phyloP scores from a whole-genome alignment of 2,888 invertebrate genomes.

The Meloe dianella region DNA sequence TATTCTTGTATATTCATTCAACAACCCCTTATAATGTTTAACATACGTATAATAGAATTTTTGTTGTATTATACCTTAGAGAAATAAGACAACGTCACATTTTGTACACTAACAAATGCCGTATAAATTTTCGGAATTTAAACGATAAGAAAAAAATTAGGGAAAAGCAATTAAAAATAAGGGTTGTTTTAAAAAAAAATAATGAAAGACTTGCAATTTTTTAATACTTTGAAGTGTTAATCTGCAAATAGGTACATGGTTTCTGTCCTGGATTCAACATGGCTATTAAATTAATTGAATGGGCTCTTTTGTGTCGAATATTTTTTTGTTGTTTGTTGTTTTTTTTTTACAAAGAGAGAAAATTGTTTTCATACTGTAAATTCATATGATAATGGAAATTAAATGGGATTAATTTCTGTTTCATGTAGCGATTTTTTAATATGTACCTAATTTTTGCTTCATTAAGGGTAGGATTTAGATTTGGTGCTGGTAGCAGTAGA shows the following conservation, averaged over 20 bases:
- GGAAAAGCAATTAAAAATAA: not conserved
- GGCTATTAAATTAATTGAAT: slow-evolving; percentile 10
- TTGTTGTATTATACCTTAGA: slow-evolving; percentile 1
- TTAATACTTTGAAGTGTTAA: not conserved
- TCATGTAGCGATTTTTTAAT: no score
- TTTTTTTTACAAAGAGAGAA: not conserved
- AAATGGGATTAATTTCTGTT: not conserved
- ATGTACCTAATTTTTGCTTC: no score
- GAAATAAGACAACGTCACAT: not conserved
- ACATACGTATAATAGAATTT: not conserved
- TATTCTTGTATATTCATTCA: not conserved
- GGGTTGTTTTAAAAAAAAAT: not conserved
- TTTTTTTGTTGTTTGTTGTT: not conserved
- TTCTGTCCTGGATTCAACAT: not conserved
- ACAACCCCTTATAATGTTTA: not conserved
- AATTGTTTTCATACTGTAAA: not conserved
- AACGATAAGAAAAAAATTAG: not conserved
- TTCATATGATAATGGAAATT: not conserved
- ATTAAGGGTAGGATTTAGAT: no score
- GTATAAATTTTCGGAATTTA: not conserved
- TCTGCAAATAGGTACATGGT: not conserved
- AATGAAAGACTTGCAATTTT: not conserved
- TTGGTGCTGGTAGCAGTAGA: no score
- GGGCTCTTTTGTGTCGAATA: not conserved
- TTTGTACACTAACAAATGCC: not conserved